Conservation (phyloP, 23 tunicate species). For the Aplidium turbinatum region DNA sequence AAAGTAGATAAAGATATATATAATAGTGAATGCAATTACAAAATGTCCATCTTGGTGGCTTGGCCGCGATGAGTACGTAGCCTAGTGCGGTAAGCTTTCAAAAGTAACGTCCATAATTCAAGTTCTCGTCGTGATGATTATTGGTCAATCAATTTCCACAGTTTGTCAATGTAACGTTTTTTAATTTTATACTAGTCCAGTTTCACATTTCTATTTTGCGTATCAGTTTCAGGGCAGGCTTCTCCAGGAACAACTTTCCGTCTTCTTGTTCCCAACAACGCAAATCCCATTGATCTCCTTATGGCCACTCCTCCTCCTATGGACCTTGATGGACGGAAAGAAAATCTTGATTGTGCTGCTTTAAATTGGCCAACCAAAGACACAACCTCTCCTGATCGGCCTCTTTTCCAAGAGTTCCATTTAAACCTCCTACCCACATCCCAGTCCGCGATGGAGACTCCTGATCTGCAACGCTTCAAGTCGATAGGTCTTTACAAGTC, state of each 20-base stretch:
- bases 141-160: too few species aligned
- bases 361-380: not conserved
- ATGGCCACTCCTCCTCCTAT: conserved; percentile 45
- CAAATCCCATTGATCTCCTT: conserved; percentile 28
- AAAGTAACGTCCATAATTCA: too few species aligned
- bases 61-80: too few species aligned
- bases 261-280: not conserved
- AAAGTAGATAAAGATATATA: too few species aligned
- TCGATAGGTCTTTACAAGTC: not conserved
- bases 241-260: not conserved
- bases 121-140: too few species aligned
- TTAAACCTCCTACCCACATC: conserved; percentile 12
- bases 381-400: conserved; percentile 3
- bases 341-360: not conserved
- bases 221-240: not conserved
- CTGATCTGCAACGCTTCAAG: conserved; percentile 30
- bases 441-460: conserved; percentile 27
- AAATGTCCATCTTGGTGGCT: too few species aligned
- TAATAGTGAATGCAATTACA: too few species aligned
- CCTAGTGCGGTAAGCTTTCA: too few species aligned
- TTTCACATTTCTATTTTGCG: not conserved
- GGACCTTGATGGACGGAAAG: not conserved
- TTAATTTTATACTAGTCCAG: not conserved
- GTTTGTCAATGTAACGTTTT: not conserved
- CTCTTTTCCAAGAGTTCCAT: conserved; percentile 16